These are phyloP conservation scores for Crocodylus rhombifer DNA, from an alignment of 2,797 vertebrate genomes.

Conservation along the genomic window DNA sequence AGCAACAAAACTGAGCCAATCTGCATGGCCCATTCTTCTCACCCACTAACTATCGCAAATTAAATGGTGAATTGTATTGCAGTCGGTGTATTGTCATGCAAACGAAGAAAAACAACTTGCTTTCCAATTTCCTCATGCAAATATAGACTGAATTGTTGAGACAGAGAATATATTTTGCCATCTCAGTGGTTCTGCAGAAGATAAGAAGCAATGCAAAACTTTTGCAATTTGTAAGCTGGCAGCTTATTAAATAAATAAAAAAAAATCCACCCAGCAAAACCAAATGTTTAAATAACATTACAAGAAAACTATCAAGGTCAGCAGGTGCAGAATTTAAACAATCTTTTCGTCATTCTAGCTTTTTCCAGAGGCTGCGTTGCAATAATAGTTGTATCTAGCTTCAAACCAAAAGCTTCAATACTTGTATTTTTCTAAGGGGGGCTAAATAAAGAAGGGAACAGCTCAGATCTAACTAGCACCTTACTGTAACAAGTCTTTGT, in stretches of 20 bases:
- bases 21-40: slow-evolving; percentile 53
- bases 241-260: slow-evolving; percentile 76
- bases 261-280: slow-evolving; percentile 28
- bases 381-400: slow-evolving; percentile 56
- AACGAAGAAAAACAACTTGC: slow-evolving; percentile 82
- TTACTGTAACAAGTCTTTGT: background rate
- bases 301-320: slow-evolving; percentile 77
- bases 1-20: slow-evolving; percentile 57
- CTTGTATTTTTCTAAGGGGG: slow-evolving; percentile 45
- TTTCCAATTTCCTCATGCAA: slow-evolving; percentile 85
- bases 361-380: slow-evolving; percentile 60
- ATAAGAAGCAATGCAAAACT: slow-evolving; percentile 80
- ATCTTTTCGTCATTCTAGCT: slow-evolving; percentile 57
- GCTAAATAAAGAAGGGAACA: slow-evolving; percentile 1
- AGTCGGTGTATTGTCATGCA: slow-evolving; percentile 82
- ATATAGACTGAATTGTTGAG: slow-evolving; percentile 80
- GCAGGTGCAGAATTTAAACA: slow-evolving; percentile 73
- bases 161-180: slow-evolving; percentile 83
- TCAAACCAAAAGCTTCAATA: slow-evolving; percentile 63
- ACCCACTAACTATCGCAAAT: slow-evolving; percentile 77
- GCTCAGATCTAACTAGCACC: background rate
- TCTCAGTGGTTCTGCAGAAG: slow-evolving; percentile 83
- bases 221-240: slow-evolving; percentile 78
- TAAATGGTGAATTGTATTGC: slow-evolving; percentile 77
- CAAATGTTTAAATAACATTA: slow-evolving; percentile 80